Base-by-base conservation (phyloP, 2,888 invertebrate genomes). In the Hyppa rectilinea region DNA sequence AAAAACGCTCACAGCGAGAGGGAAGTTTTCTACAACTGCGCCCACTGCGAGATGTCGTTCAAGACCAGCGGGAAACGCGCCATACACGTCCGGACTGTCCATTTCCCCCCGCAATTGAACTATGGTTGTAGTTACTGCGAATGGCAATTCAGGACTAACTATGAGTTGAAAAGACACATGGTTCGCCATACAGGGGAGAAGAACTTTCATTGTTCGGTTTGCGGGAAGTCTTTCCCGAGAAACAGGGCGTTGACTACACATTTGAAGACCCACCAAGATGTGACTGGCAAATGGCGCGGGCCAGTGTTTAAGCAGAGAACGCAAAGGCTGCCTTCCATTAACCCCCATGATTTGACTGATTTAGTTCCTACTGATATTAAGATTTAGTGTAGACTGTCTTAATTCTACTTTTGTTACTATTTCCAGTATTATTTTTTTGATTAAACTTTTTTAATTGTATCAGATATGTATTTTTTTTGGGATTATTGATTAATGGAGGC, bases 31-130 rank as follows among this genome's bases (percentile, higher is more conserved):
- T 95, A 96, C 78, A 90, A 82, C 7, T 96, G 95, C 69, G 74
- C 87, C 0, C 93, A 94, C 59, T 96, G 95, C 75, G 92, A 93
- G 4, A 69, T 92, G 59, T 85, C 91, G 0, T 95, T 95, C 60
- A 95, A 92, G 68, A 95, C 95, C 0, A 95, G 95, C 50, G 94
- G 92, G 0, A 94, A 92, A 65, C 88, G 95, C 17, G 92, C 94
- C 0, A 88, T 89, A 2, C 95, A 95, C 63, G 89, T 95, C 0
- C 84, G 91, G 23, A 86, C 92, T 0, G 90, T 92, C 0, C 95
- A 95, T 75, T 93, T 95, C 47, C 94, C 94, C 0, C 89, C 90
- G 0, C 89, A 92, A 67, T 87, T 90, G 4, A 89, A 89, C 38
- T 93, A 90, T 59, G 83, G 83, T 0, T 96, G 96, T 72, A 87